Conservation (phyloP, 1,140 invertebrate species). For the Trichonephila clavata region DNA sequence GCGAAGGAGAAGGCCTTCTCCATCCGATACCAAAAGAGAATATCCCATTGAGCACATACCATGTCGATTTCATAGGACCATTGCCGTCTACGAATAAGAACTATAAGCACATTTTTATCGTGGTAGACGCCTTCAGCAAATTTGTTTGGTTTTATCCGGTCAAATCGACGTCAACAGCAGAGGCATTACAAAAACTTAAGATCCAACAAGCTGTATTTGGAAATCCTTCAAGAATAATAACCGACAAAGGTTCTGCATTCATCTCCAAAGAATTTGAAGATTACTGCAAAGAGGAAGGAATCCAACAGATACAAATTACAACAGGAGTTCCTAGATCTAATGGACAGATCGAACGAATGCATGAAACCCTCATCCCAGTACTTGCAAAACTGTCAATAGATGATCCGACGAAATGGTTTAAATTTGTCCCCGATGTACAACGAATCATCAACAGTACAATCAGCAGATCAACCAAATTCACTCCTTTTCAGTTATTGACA, state of each 20-base stretch:
- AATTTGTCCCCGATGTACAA: not conserved
- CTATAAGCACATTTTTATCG: not conserved
- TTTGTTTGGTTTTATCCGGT: no score
- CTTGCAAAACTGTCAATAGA: constrained; percentile 6
- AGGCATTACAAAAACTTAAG: no score
- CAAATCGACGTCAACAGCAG: no score
- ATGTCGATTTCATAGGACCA: no score
- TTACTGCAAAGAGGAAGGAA: no score
- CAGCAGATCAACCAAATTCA: no score
- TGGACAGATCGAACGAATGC: not conserved
- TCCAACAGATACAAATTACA: no score
- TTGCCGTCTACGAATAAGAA: no score
- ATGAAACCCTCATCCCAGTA: constrained; percentile 6
- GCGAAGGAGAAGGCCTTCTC: constrained; percentile 39
- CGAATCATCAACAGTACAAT: not conserved
- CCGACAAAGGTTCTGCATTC: constrained; percentile 7
- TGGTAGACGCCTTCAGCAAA: no score
- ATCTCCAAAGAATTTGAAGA: no score
- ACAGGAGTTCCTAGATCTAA: not conserved
- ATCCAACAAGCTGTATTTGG: not conserved
- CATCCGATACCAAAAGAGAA: constrained; percentile 55
- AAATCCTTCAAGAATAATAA: constrained; percentile 1
- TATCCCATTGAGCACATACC: no score
- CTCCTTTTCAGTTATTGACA: no score
- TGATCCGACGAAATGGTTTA: not conserved